Base-by-base conservation (phyloP, 1,140 invertebrate species). In the Colletes latitarsis region DNA sequence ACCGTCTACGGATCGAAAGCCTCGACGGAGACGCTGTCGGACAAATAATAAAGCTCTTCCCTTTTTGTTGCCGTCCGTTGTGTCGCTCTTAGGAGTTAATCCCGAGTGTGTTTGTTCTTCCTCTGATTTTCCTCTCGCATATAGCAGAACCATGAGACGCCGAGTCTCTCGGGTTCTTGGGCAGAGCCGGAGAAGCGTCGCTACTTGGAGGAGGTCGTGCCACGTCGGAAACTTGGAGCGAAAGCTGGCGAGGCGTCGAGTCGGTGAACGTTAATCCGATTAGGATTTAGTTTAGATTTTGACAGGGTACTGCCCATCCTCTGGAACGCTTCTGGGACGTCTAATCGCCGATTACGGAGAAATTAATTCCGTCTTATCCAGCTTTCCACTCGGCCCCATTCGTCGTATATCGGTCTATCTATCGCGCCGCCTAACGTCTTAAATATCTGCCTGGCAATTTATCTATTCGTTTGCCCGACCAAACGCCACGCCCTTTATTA, bases 231-330 rank as follows among this genome's bases (percentile, higher is more conserved):
- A 73, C 43, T 66, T 66, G 52, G 39, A 58, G 43, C 10, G 62
- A 66, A 67, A 80, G 77, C 60, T 73, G 71, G 49, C 17, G 55
- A 81, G 66, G 73, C 60, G 73, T 67, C 49, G 77, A 79, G 58
- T 66, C 77, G 52, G 52, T 39, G 77, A 30, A 72, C 71, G 77
- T 64, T 87, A 86, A 87, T 87, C 84, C 81, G 77, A 87, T 86
- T 86, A 87, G 71, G 82, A 81, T 87, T 87, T 87, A 74, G 73
- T 83, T 81, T 81, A 87, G 77, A 86, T 86, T 83, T 87, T 86
- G 74, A 77, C 80, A 68, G 80, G 70, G 69, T 52, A 39, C 80
- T 53, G 55, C 49, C 57, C 53, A 5, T 12, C 55, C 19, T 66
- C 57, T 10, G 17, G 49, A 17, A 39, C 39, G 21, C 53, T 41